Evolutionary conservation across 1,140 invertebrate genomes (phyloP).

Genomic region (Calliphora vicina): DNA sequence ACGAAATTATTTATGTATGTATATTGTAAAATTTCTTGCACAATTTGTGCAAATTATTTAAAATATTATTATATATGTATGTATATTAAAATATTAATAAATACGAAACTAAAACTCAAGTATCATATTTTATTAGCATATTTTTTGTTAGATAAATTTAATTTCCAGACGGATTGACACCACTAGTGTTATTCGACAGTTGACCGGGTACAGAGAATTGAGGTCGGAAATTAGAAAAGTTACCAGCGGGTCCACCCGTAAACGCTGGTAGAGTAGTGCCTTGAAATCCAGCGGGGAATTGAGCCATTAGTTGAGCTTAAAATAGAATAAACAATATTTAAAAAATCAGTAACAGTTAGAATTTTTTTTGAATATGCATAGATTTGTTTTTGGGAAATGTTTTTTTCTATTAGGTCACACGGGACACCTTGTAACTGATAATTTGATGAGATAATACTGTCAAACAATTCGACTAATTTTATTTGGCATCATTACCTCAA

Average conservation of each 20-base stretch:
- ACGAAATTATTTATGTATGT: background rate
- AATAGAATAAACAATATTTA: slow-evolving; percentile 38
- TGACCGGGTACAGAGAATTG: slow-evolving; percentile 90
- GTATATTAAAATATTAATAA: background rate
- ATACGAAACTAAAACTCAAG: background rate
- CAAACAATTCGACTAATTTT: too few species aligned
- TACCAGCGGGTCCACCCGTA: slow-evolving; percentile 76
- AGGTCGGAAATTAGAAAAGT: slow-evolving; percentile 87
- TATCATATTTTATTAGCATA: background rate
- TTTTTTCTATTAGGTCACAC: too few species aligned
- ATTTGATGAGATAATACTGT: too few species aligned
- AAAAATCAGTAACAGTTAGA: slow-evolving; percentile 18
- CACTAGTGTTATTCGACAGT: slow-evolving; percentile 49
- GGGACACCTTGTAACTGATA: too few species aligned
- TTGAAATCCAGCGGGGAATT: slow-evolving; percentile 82
- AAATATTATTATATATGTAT: background rate
- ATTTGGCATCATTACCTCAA: too few species aligned
- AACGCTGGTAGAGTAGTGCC: slow-evolving; percentile 75
- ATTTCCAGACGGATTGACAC: slow-evolving; percentile 11
- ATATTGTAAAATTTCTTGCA: slow-evolving; percentile 22
- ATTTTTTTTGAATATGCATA: too few species aligned
- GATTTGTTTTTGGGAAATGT: too few species aligned
- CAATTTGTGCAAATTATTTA: slow-evolving; percentile 25
- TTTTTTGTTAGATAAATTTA: background rate
- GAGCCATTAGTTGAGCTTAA: slow-evolving; percentile 74